phyloP scores from a whole-genome alignment of 2,888 invertebrate genomes.

The Mythimna loreyi region DNA sequence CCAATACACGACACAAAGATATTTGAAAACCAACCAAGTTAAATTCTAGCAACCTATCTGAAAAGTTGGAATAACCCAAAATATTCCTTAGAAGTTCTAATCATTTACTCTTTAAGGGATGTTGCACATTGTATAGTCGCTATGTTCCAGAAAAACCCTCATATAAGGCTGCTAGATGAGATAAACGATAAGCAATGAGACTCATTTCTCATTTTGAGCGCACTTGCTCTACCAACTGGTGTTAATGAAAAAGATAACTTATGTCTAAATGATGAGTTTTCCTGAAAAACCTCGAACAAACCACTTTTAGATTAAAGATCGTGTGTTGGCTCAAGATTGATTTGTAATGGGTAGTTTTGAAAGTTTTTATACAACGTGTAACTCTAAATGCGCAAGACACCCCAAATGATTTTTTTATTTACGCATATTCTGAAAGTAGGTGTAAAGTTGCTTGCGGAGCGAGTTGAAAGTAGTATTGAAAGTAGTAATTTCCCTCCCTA shows the following conservation, averaged over 20 bases:
- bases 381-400: no score
- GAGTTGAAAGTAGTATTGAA: no score
- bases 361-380: no score
- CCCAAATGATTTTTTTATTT: no score
- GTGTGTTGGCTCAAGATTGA: neutral
- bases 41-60: no score
- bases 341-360: neutral
- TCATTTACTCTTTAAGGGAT: neutral
- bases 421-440: no score
- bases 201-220: conserved; percentile 74
- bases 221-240: conserved; percentile 20
- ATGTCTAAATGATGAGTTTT: conserved; percentile 27
- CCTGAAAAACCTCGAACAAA: conserved; percentile 17
- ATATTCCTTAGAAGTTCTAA: neutral
- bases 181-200: conserved; percentile 67
- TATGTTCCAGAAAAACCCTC: conserved; percentile 9
- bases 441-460: no score
- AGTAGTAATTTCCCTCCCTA: no score
- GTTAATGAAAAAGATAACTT: conserved; percentile 47
- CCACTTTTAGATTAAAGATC: conserved; percentile 16
- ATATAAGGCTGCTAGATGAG: conserved; percentile 6
- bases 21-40: no score
- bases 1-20: no score
- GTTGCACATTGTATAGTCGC: neutral
- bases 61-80: neutral